Conservation (phyloP, 2,113 vertebrate genomes). For the Ictalurus punctatus region DNA sequence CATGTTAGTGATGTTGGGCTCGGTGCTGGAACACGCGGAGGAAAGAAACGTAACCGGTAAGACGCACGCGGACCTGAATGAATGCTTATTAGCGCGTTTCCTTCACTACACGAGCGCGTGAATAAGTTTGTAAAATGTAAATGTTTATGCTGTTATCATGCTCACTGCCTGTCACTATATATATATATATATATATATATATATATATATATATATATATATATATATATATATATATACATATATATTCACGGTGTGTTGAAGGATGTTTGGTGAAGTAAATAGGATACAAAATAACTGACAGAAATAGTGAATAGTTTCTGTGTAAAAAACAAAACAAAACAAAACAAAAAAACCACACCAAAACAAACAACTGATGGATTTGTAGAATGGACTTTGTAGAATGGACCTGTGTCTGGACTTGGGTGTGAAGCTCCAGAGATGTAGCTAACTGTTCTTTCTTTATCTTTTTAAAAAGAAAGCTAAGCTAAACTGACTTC, state of each 20-base stretch:
- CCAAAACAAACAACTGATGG: neutral
- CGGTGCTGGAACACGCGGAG: constrained; percentile 34
- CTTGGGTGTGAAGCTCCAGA: neutral
- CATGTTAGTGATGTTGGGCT: constrained; percentile 44
- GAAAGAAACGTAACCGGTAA: constrained; percentile 38
- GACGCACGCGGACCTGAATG: neutral
- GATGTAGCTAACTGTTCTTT: neutral
- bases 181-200: too few relatives aligned
- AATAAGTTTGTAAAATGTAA: neutral
- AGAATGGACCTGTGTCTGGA: neutral
- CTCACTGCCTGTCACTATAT: neutral
- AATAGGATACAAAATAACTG: neutral
- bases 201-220: too few relatives aligned
- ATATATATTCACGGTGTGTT: neutral
- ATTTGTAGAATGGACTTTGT: neutral
- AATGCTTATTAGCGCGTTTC: neutral
- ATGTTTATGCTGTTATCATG: neutral
- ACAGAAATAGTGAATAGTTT: neutral
- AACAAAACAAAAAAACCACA: neutral
- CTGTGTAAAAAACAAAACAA: neutral
- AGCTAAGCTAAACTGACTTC: neutral
- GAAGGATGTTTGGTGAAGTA: neutral
- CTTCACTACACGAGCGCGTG: neutral
- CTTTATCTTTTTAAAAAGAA: neutral
- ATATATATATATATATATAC: too few relatives aligned